A percentile compares a stretch with the other conserved stretches of the same genome.
Evolutionary conservation across 2,888 invertebrate species (phyloP).

Genomic region (Agonopterix arenella): DNA sequence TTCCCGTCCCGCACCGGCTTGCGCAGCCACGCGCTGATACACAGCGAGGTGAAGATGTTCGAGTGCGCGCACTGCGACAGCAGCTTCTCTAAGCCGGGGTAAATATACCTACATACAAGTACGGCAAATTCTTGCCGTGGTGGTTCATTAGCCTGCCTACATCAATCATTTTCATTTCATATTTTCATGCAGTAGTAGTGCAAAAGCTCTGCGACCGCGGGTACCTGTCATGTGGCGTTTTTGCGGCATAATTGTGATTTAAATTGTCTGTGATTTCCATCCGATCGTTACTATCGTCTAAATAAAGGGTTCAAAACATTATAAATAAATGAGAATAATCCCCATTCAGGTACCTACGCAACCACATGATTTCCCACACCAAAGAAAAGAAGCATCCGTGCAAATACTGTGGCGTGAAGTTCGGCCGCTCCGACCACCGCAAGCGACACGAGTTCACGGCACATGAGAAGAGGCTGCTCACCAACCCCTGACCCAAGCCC

Average conservation of each 20-base stretch:
- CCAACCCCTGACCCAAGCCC: not conserved
- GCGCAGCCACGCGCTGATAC: constrained; percentile 45
- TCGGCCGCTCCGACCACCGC: constrained; percentile 62
- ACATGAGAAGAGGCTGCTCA: constrained; percentile 24
- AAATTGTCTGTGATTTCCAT: no score
- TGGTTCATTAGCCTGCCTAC: no score
- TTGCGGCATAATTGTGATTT: no score
- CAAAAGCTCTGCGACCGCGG: no score
- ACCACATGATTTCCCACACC: constrained; percentile 57
- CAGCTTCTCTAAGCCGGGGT: constrained; percentile 44
- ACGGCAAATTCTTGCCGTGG: constrained; percentile 41
- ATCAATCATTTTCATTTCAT: no score
- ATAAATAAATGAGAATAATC: not conserved
- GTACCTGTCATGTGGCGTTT: no score
- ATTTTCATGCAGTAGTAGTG: no score
- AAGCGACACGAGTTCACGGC: constrained; percentile 59
- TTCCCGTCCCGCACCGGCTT: constrained; percentile 37
- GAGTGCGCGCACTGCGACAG: constrained; percentile 45
- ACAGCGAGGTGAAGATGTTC: constrained; percentile 33
- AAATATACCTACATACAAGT: constrained; percentile 21
- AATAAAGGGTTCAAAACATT: no score
- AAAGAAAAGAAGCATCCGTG: constrained; percentile 56
- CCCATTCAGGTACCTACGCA: constrained; percentile 36
- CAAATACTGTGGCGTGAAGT: constrained; percentile 54
- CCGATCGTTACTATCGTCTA: no score